Evolutionary conservation across 53 echinoderm and acorn worm genomes (phyloP).

Genomic region (Pentamera pediparva): DNA sequence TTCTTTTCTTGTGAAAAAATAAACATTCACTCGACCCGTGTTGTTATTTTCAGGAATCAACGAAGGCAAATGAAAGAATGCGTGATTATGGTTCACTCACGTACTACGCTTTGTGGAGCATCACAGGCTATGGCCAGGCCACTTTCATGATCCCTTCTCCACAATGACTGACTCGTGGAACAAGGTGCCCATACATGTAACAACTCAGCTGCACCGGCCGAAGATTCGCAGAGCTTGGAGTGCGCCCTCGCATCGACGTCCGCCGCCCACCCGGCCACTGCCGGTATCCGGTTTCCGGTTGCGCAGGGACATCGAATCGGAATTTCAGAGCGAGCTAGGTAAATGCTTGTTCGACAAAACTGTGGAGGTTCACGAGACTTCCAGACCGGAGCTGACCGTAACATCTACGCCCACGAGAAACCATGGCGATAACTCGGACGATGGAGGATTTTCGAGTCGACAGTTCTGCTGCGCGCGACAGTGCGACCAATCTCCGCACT

Average conservation of each 20-base stretch:
- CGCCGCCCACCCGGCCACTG: slow-evolving; percentile 4
- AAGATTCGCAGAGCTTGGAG: slow-evolving; percentile 28
- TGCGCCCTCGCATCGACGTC: slow-evolving; percentile 7
- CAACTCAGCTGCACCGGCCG: not conserved
- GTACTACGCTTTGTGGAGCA: too few species aligned
- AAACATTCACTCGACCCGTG: too few species aligned
- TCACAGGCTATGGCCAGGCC: too few species aligned
- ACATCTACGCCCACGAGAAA: too few species aligned
- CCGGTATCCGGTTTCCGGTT: slow-evolving; percentile 17
- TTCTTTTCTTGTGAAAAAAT: too few species aligned
- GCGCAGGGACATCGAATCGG: slow-evolving; percentile 70
- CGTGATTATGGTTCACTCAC: too few species aligned
- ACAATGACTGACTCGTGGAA: too few species aligned
- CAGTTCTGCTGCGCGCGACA: slow-evolving; percentile 5
- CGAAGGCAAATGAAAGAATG: too few species aligned
- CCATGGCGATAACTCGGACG: not conserved
- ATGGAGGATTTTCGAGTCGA: too few species aligned
- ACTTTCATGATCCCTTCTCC: too few species aligned
- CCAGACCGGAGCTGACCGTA: not conserved
- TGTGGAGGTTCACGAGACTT: slow-evolving; percentile 37
- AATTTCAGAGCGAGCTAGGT: slow-evolving; percentile 84
- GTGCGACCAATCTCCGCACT: not conserved
- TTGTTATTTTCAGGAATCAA: too few species aligned
- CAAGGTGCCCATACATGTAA: too few species aligned
- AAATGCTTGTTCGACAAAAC: slow-evolving; percentile 84